A percentile compares a stretch with the other conserved stretches of the same genome.
These are phyloP conservation scores for Ammodytes dubius DNA, from an alignment of 2,113 vertebrate species.

Conservation along the genomic window DNA sequence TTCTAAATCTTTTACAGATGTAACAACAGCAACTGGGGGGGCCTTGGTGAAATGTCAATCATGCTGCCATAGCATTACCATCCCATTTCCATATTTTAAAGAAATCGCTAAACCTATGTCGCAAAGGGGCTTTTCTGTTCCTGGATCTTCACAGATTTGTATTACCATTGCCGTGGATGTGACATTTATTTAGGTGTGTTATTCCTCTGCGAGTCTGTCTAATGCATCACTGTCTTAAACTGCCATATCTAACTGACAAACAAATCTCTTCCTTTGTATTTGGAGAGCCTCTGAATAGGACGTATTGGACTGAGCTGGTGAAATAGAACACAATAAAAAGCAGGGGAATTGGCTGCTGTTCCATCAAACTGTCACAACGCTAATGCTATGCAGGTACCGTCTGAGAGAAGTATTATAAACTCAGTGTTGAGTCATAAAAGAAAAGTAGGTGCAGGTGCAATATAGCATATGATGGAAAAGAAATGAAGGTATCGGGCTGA, in stretches of 20 bases:
- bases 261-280: constrained; percentile 35
- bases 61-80: no score
- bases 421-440: not conserved
- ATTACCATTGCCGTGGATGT: not conserved
- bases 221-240: constrained; percentile 25
- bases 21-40: not conserved
- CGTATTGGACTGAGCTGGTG: not conserved
- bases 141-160: not conserved
- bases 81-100: not conserved
- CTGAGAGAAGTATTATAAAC: not conserved
- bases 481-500: not conserved
- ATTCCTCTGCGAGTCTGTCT: constrained; percentile 17
- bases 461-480: not conserved
- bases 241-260: constrained; percentile 15
- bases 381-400: not conserved
- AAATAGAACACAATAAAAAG: constrained; percentile 33
- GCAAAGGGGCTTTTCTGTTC: not conserved
- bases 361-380: not conserved
- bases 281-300: constrained; percentile 14
- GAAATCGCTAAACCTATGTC: not conserved
- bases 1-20: not conserved
- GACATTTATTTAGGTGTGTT: not conserved
- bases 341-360: not conserved
- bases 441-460: not conserved
- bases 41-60: not conserved